Base-by-base conservation (phyloP, 2,888 invertebrate species). In the Odontocolon sp. region DNA sequence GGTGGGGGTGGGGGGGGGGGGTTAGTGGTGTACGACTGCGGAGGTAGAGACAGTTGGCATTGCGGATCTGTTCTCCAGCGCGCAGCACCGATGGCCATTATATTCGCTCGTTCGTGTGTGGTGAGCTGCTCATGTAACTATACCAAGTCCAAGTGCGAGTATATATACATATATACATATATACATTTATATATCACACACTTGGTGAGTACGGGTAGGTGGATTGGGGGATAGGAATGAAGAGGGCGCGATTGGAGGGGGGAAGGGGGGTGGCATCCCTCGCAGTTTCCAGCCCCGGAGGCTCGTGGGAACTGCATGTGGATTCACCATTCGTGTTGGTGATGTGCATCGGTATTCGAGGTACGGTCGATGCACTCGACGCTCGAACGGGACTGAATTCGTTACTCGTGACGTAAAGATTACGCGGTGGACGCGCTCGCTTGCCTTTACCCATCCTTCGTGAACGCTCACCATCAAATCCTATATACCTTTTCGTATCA, bases 401-500 rank as follows among this genome's bases (percentile, higher is more conserved):
- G 66, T 70, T 70, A 70, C 72, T 68, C 77, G 57, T 68, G 68
- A 77, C 54, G 72, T 63, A 42, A 77, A 77, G 72, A 77, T 77
- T 72, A 72, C 64, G 63, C 57, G 63, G 68, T 72, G 63, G 68
- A 72, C 57, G 72, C 63, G 36, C 76, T 76, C 67, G 54, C 56
- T 68, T 64, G 52, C 68, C 28, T 72, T 72, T 74, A 5, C 23
- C 33, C 63, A 21, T 67, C 52, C 56, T 61, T 56, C 67, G 47
- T 63, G 52, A 38, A 56, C 52, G 59, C 40, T 57, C 47, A 36
- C 9, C 50, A 50, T 64, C 38, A 64, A 40, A 26, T 18, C 16
- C 9, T 8, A 6, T 9, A 2, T n/a, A 38, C 14, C 18, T 50
- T 57, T 50, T 28, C 6, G 28, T 11, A n/a, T 28, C 50, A 56